phyloP scores from a whole-genome alignment of 2,113 vertebrate genomes.

The Cygnus atratus region DNA sequence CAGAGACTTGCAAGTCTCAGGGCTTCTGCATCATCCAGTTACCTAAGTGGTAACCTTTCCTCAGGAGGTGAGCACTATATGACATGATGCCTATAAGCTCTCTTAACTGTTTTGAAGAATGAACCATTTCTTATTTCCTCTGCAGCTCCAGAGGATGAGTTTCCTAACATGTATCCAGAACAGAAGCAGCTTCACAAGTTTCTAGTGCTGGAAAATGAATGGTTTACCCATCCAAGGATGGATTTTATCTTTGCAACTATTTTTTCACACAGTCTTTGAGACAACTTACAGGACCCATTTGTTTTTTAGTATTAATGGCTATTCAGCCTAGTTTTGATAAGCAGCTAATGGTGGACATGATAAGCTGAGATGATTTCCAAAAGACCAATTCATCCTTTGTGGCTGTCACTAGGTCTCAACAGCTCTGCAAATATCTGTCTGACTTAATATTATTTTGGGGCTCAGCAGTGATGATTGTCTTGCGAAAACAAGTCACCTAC shows the following conservation, averaged over 20 bases:
- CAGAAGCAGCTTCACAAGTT: not conserved
- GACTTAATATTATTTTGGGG: not conserved
- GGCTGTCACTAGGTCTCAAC: not conserved
- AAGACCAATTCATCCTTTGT: not conserved
- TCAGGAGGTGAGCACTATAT: not conserved
- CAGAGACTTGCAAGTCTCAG: not conserved
- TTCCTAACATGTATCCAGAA: not conserved
- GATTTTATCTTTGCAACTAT: not conserved
- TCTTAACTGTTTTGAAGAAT: not conserved
- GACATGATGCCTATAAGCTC: not conserved
- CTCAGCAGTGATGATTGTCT: not conserved
- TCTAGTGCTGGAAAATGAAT: not conserved
- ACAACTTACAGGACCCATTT: not conserved
- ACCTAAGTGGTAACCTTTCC: not conserved
- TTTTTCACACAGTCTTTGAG: not conserved
- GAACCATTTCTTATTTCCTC: not conserved
- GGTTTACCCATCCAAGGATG: not conserved
- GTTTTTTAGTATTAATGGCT: not conserved
- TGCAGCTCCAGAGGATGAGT: not conserved
- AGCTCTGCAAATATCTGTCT: not conserved
- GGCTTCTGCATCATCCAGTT: not conserved
- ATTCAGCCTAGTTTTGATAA: not conserved
- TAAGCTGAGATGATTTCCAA: not conserved
- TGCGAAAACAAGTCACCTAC: not conserved
- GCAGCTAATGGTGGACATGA: not conserved